Evolutionary conservation across 2,888 invertebrate genomes (phyloP).

Genomic region (Eretmocerus hayati): DNA sequence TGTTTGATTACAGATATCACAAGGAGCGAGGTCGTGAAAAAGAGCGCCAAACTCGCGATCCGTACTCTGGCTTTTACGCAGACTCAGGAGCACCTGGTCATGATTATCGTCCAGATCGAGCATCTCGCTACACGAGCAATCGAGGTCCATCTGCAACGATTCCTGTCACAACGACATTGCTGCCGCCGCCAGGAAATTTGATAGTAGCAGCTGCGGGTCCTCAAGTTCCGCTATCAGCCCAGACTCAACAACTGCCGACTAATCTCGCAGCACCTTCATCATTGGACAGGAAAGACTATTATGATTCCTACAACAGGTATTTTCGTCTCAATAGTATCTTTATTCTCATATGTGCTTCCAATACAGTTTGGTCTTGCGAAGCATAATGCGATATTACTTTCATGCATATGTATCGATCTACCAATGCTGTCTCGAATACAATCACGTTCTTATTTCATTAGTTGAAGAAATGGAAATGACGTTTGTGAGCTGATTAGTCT

Average conservation of each 20-base stretch:
- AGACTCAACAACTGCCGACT: not conserved
- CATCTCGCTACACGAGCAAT: constrained; percentile 12
- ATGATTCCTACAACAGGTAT: constrained; percentile 49
- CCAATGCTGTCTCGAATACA: too few species aligned
- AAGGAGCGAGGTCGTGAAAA: constrained; percentile 42
- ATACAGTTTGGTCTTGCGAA: too few species aligned
- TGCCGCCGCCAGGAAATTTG: constrained; percentile 29
- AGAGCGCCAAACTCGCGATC: constrained; percentile 40
- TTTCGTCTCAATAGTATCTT: constrained; percentile 46
- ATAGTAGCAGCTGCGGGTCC: constrained; percentile 2
- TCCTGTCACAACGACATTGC: not conserved
- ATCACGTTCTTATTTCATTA: too few species aligned
- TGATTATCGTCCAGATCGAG: constrained; percentile 27
- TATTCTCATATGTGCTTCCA: constrained; percentile 38
- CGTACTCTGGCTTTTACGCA: constrained; percentile 40
- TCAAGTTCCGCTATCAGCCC: not conserved
- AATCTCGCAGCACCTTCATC: constrained; percentile 32
- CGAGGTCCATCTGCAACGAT: not conserved
- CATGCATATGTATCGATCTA: too few species aligned
- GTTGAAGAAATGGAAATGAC: too few species aligned
- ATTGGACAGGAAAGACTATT: constrained; percentile 48
- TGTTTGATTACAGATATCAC: constrained; percentile 35
- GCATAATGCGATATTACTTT: too few species aligned
- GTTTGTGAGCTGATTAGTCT: too few species aligned
- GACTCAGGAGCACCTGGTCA: constrained; percentile 32